Evolutionary conservation across 2,113 vertebrate genomes (phyloP).

Genomic region (Ia io): DNA sequence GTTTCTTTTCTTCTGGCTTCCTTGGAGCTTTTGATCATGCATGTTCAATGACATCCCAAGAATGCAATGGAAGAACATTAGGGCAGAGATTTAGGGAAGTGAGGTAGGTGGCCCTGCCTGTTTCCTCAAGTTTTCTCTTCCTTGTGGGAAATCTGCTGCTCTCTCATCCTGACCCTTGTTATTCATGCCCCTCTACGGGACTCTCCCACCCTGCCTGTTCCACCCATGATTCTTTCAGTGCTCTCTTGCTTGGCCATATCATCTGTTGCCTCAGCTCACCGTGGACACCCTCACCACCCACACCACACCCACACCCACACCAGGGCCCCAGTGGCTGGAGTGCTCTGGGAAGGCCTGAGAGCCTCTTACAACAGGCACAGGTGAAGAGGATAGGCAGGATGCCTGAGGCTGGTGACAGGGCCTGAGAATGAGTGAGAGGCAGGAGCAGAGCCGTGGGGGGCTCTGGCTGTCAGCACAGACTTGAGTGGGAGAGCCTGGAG

Average conservation of each 20-base stretch:
- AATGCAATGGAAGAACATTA: not conserved
- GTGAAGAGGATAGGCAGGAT: too few relatives aligned
- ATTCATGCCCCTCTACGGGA: not conserved
- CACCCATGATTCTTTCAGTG: not conserved
- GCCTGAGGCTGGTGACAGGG: not conserved
- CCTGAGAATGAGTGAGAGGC: not conserved
- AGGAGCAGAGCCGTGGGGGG: not conserved
- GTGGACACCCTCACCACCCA: not conserved
- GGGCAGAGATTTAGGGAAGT: not conserved
- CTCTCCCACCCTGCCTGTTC: not conserved
- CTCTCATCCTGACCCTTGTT: not conserved
- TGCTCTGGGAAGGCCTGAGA: not conserved
- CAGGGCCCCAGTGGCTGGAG: accelerated
- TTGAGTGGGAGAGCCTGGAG: not conserved
- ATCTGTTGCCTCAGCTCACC: not conserved
- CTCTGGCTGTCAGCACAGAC: not conserved
- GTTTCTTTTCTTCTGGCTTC: not conserved
- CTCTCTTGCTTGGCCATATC: accelerated
- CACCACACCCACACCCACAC: accelerated
- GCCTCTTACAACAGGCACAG: not conserved
- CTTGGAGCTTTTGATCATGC: not conserved
- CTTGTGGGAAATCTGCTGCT: not conserved
- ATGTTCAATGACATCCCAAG: not conserved
- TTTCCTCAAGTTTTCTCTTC: not conserved
- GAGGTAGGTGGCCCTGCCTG: not conserved